These are phyloP conservation scores for Leptinotarsa peninsularis DNA, from an alignment of 2,888 invertebrate genomes.

Conservation along the genomic window DNA sequence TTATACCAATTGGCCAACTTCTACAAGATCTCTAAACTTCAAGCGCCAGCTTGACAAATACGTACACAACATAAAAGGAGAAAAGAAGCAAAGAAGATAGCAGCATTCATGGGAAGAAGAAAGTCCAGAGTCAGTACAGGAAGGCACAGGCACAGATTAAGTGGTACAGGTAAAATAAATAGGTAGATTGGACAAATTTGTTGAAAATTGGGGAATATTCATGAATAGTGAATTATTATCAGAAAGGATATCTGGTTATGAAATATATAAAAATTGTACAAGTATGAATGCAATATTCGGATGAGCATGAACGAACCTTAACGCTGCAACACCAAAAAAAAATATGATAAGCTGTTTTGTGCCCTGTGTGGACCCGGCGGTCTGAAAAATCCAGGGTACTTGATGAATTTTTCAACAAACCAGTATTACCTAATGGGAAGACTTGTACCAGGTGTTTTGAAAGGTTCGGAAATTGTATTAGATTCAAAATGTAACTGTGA, in stretches of 20 bases:
- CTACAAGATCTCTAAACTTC: background rate
- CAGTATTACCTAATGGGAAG: no score
- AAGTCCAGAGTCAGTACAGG: background rate
- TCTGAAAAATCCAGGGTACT: no score
- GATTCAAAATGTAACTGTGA: no score
- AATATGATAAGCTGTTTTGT: no score
- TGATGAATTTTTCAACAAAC: no score
- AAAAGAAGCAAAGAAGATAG: background rate
- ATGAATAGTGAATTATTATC: background rate
- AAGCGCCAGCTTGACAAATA: slow-evolving; percentile 12
- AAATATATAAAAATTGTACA: background rate
- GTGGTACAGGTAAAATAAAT: background rate
- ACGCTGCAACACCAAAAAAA: no score
- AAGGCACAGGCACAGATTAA: no score
- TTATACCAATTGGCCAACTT: background rate
- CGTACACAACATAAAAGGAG: background rate
- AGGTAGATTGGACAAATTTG: background rate
- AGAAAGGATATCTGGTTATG: background rate
- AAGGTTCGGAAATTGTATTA: no score
- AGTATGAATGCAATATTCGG: no score
- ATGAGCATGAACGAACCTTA: no score
- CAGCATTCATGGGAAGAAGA: background rate
- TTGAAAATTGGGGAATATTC: background rate
- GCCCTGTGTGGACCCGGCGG: no score
- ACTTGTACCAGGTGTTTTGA: no score